Conservation (phyloP, 2,888 invertebrate species). For the Melanostoma scalare region DNA sequence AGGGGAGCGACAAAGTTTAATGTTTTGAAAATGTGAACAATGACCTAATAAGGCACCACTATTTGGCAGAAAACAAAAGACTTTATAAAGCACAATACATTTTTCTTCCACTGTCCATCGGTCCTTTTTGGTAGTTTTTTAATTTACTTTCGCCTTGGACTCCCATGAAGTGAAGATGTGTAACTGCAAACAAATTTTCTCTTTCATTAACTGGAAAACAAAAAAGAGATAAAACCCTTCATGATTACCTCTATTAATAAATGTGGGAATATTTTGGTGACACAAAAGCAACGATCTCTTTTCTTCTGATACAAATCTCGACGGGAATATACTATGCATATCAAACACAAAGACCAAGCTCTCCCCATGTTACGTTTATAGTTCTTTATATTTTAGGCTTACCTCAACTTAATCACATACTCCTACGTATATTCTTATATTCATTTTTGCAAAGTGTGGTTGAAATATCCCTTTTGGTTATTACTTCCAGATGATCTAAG, state of each 20-base stretch:
- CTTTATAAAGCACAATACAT: too few relatives aligned
- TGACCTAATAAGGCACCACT: too few relatives aligned
- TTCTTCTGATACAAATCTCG: constrained; percentile 66
- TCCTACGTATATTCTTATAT: constrained; percentile 27
- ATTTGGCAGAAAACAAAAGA: too few relatives aligned
- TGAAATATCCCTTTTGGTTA: constrained; percentile 28
- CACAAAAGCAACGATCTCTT: constrained; percentile 46
- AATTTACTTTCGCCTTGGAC: background rate
- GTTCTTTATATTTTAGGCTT: constrained; percentile 22
- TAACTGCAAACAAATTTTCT: background rate
- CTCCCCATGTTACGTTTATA: background rate
- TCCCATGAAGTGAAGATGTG: background rate
- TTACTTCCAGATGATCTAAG: constrained; percentile 69
- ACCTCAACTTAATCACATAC: constrained; percentile 33
- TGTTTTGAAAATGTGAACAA: too few relatives aligned
- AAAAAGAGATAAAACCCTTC: constrained; percentile 25
- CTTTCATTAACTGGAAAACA: constrained; percentile 20
- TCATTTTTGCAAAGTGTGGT: constrained; percentile 36
- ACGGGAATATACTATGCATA: constrained; percentile 30
- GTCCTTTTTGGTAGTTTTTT: too few relatives aligned
- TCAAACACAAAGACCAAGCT: constrained; percentile 27
- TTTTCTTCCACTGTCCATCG: too few relatives aligned
- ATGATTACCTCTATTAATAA: constrained; percentile 44
- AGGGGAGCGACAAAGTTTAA: too few relatives aligned
- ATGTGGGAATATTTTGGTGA: constrained; percentile 69